Evolutionary conservation across 2,888 invertebrate genomes (phyloP), one percentile per base, ranked within the genome.

Genomic region (Tridacna crocea): DNA sequence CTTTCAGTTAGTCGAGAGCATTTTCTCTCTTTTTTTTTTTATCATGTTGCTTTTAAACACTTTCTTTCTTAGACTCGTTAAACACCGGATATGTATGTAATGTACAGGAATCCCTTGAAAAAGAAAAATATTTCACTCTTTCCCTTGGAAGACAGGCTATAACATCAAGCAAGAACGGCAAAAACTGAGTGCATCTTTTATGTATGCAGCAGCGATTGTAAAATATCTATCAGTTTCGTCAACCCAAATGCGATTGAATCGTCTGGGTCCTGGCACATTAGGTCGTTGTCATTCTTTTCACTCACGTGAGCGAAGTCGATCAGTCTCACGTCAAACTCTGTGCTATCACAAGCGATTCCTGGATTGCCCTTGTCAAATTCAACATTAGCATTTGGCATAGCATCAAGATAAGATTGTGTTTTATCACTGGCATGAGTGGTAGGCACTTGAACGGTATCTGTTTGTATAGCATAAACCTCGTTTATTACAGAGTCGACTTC

Each of bases 251-350:
- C 15, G 11, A 79, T 83, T 0, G 77, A 60, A n/a, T 75, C 65
- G 26, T 79, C 76, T 17, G 47, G 19, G 17, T 61, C 46, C 36
- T 72, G 70, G 27, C 48, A 26, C n/a, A 36, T 48, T 24, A n/a
- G 22, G 46, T 55, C 65, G 1, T 72, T 48, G 22, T n/a, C 36
- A 15, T 46, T 22, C 26, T 24, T 68, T 63, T 79, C 72, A 17
- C 97, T 97, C 3, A 98, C 97, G 94, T 99, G 98, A 80, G 98
- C 99, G 95, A 99, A 99, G 95, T 99, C 99, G 90, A 99, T 99
- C 96, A 99, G 97, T 90, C 98, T 96, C 75, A 98, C 97, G 94
- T 98, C 98, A 4, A 93, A 91, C 94, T 73, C 27, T 12, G 26
- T 22, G 36, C 36, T 36, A 70, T 76, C 65, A 0, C 15, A 19